Evolutionary conservation across 2,888 invertebrate species (phyloP).

Genomic region (Sphaerophoria taeniata): DNA sequence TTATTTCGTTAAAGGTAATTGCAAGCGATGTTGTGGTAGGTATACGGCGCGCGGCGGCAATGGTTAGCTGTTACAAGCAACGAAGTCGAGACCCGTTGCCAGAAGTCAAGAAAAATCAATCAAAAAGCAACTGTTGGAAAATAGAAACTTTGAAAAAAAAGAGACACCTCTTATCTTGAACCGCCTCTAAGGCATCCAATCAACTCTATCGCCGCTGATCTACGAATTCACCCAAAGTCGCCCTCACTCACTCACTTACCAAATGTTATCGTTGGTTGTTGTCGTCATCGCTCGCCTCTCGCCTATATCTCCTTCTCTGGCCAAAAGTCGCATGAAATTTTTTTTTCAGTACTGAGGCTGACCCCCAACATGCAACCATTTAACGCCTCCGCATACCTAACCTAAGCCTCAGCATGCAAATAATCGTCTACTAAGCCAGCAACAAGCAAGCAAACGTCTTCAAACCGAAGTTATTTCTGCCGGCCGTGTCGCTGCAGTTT

Average conservation of each 20-base stretch:
- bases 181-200: constrained; percentile 66
- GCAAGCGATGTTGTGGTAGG: constrained; percentile 23
- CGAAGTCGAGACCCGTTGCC: constrained; percentile 53
- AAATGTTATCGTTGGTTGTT: constrained; percentile 18
- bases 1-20: constrained; percentile 61
- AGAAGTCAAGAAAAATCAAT: constrained; percentile 73
- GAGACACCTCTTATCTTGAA: constrained; percentile 65
- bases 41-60: background rate
- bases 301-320: background rate
- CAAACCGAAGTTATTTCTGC: no score
- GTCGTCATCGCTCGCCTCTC: background rate
- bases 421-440: constrained; percentile 36
- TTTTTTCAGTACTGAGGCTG: constrained; percentile 68
- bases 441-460: constrained; percentile 31
- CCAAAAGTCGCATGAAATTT: constrained; percentile 39
- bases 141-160: constrained; percentile 4
- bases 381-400: constrained; percentile 71
- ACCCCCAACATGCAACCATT: constrained; percentile 73
- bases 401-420: constrained; percentile 68
- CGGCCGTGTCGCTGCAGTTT: background rate
- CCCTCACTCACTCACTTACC: constrained; percentile 24
- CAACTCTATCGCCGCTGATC: constrained; percentile 64
- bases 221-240: constrained; percentile 50
- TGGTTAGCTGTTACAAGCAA: constrained; percentile 9
- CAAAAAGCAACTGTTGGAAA: constrained; percentile 40